These are phyloP conservation scores for Drosophila paulistorum DNA, from an alignment of 1,140 invertebrate genomes.

Conservation along the genomic window DNA sequence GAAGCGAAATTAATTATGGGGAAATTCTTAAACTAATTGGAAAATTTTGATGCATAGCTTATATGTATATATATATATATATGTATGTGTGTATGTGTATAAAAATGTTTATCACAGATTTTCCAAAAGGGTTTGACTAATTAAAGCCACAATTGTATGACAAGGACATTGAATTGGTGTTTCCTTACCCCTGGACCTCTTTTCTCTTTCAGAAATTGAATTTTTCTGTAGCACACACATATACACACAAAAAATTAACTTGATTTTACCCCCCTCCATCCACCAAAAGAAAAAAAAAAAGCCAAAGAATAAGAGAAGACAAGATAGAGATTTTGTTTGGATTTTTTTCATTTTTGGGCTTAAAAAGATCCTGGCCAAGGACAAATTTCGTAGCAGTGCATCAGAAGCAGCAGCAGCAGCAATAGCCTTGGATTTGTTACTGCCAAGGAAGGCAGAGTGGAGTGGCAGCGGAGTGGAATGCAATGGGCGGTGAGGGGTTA, in stretches of 20 bases:
- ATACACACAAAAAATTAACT: constrained; percentile 4
- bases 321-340: neutral
- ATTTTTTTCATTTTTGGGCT: neutral
- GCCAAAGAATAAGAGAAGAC: neutral
- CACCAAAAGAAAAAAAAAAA: neutral
- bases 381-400: neutral
- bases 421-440: neutral
- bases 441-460: neutral
- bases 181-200: neutral
- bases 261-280: neutral
- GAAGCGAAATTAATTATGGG: neutral
- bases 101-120: constrained; percentile 3
- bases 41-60: neutral
- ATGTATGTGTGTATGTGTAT: neutral
- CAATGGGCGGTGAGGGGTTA: neutral
- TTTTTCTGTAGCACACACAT: neutral
- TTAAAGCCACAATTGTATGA: neutral
- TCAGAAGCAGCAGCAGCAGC: neutral
- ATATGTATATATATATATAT: neutral
- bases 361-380: constrained; percentile 3
- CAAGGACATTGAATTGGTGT: neutral
- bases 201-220: neutral
- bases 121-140: neutral
- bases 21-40: constrained; percentile 3
- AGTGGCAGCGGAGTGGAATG: too few relatives aligned